phyloP scores from a whole-genome alignment of 2,797 vertebrate genomes.

The Poecilia gillii region DNA sequence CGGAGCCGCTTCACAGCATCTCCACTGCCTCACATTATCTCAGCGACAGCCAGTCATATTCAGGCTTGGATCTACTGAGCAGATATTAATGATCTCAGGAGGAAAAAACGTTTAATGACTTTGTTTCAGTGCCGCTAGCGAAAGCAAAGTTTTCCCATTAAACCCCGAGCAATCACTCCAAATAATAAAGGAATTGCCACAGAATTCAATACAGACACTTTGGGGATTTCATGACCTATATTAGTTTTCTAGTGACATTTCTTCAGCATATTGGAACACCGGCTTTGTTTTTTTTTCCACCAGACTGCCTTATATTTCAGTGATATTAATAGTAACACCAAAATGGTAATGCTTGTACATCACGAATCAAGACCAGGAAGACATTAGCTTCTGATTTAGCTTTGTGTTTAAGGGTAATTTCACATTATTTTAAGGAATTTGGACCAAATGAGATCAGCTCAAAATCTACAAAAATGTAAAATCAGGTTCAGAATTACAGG shows the following conservation, averaged over 20 bases:
- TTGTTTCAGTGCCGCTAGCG: conserved; percentile 1
- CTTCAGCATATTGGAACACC: not conserved
- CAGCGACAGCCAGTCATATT: not conserved
- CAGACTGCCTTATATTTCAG: not conserved
- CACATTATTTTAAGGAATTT: not conserved
- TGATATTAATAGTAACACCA: not conserved
- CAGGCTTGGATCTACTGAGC: not conserved
- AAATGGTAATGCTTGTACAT: not conserved
- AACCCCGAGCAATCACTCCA: not conserved
- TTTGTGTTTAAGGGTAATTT: not conserved
- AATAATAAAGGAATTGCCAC: not conserved
- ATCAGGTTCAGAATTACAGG: too few species aligned
- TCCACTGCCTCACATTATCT: not conserved
- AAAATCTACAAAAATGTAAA: too few species aligned
- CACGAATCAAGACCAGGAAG: not conserved
- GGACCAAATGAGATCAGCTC: not conserved
- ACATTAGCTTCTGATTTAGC: not conserved
- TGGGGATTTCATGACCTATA: conserved; percentile 8
- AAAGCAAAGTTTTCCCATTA: not conserved
- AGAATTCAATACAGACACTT: not conserved
- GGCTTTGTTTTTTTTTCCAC: not conserved
- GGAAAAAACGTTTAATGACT: not conserved
- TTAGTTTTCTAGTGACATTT: conserved; percentile 8
- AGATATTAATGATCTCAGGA: not conserved
- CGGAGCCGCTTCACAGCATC: not conserved